Evolutionary conservation across 2,113 vertebrate genomes (phyloP), one percentile per base, ranked within the genome.

Genomic region (Gulo gulo): DNA sequence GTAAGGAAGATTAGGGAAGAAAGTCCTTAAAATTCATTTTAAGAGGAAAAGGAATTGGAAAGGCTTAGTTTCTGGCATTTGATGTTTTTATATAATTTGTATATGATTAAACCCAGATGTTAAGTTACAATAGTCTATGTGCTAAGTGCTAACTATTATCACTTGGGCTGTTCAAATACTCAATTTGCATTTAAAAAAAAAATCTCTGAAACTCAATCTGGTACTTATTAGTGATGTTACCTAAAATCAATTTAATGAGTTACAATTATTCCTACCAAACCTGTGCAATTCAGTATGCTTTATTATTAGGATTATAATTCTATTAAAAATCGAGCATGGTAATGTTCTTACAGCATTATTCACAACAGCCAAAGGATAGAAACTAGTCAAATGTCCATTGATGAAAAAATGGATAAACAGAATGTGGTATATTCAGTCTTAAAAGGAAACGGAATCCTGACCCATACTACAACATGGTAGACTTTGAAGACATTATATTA

Each of bases 161-260:
- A 95, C 88, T 98, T 71, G 69, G 26, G 42, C 83, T 63, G 0
- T 59, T 98, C 82, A 96, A 83, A 97, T 67, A 95, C 12, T 73
- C 79, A 76, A 45, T 92, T 55, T 97, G 83, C 96, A 93, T 92
- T 98, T 97, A 0, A 0, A 83, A 11, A 11, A 63, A 94, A 93
- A 15, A 95, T 97, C 36, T 34, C 86, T 97, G 88, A 95, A 95
- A 90, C 92, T 97, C 98, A 98, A 98, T 97, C 95, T 97, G 96
- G 61, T 97, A 69, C 59, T 55, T 97, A 92, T 97, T 98, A 97
- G 83, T 98, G 91, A 76, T 73, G 98, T 97, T 96, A 98, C 83
- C 95, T 98, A 98, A 98, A 98, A 93, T 97, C 81, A 16, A 3
- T 31, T 95, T 97, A 96, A 96, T 94, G 98, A 97, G 93, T 98